A percentile compares a stretch with the other conserved stretches of the same genome.
Conservation (phyloP, 2,113 vertebrate species). For the Circaetus gallicus region DNA sequence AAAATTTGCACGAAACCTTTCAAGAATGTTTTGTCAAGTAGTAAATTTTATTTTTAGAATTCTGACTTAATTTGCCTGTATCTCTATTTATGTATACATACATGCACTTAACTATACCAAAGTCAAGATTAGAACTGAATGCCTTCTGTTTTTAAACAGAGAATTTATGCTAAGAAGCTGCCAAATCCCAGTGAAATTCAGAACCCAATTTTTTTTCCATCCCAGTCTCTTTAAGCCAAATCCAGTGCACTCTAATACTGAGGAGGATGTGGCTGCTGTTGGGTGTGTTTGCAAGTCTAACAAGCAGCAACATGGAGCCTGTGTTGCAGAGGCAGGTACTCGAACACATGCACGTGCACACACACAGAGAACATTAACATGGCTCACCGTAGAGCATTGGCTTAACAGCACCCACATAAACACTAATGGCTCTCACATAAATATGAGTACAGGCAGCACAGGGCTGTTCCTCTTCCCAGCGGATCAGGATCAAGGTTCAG, state of each 20-base stretch:
- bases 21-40: neutral
- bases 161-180: neutral
- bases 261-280: neutral
- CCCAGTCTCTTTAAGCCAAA: neutral
- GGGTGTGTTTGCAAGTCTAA: neutral
- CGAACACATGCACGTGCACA: too few relatives aligned
- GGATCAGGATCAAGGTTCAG: neutral
- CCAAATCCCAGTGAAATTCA: neutral
- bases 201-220: neutral
- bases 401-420: neutral
- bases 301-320: neutral
- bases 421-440: neutral
- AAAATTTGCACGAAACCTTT: neutral
- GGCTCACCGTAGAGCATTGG: neutral
- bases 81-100: neutral
- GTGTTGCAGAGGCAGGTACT: neutral
- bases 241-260: rapidly evolving
- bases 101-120: rapidly evolving
- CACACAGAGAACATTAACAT: neutral
- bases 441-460: neutral
- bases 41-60: neutral
- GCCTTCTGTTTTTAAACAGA: neutral
- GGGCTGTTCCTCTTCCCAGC: rapidly evolving
- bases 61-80: neutral
- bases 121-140: neutral